Evolutionary conservation across 2,888 invertebrate species (phyloP).

Genomic region (Papilio gigon): DNA sequence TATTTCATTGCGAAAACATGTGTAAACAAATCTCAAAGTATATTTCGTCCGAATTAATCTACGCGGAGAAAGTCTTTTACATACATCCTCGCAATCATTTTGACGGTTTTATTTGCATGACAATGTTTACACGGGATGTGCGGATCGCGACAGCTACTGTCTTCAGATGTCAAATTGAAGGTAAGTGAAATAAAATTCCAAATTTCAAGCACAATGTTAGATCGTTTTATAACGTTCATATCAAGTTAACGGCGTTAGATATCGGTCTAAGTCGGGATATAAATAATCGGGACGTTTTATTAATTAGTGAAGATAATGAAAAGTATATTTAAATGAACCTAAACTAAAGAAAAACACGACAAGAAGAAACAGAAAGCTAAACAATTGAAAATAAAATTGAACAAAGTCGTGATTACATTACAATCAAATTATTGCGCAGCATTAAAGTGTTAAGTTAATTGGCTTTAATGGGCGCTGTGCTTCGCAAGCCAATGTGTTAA

Average conservation of each 20-base stretch:
- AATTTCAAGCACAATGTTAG: neutral
- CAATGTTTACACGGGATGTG: slow-evolving; percentile 17
- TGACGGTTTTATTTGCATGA: slow-evolving; percentile 26
- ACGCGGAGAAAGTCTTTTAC: slow-evolving; percentile 45
- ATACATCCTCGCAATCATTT: slow-evolving; percentile 44
- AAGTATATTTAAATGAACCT: neutral
- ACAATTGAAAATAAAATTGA: neutral
- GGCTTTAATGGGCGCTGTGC: slow-evolving; percentile 4
- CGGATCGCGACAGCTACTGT: neutral
- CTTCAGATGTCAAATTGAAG: neutral
- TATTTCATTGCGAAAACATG: slow-evolving; percentile 49
- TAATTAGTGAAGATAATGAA: too few relatives aligned
- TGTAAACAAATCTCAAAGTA: slow-evolving; percentile 48
- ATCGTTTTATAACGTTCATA: neutral
- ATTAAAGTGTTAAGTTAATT: slow-evolving; percentile 25
- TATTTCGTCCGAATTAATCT: slow-evolving; percentile 47
- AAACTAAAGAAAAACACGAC: neutral
- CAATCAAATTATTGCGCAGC: slow-evolving; percentile 3
- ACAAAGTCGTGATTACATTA: neutral
- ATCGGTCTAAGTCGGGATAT: too few relatives aligned
- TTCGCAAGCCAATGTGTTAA: slow-evolving; percentile 20
- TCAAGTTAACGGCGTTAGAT: too few relatives aligned
- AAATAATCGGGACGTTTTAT: too few relatives aligned
- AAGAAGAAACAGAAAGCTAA: too few relatives aligned
- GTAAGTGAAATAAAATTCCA: neutral